Base-by-base conservation (phyloP, 2,888 invertebrate genomes). In the Octodonta nipae region DNA sequence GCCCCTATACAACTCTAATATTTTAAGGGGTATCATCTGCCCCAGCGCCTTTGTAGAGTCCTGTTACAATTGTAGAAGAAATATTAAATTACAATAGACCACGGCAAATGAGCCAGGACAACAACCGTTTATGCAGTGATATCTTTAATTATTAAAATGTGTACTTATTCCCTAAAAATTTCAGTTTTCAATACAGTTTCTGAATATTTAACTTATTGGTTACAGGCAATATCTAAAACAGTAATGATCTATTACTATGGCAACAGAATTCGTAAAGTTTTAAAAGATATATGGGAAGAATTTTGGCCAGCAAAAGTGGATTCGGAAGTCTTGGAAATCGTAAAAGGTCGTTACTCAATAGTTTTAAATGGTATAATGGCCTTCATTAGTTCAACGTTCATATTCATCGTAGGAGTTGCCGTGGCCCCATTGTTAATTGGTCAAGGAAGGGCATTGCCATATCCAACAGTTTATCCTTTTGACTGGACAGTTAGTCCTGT, bases 391-490 rank as follows among this genome's bases (percentile, higher is more conserved):
- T 25, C 24, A 13, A 37, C 11, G 7, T 4, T 25, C 3, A 7
- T 32, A 3, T 44, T 38, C 26, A 28, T 36, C 11, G 16, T 37
- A 10, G 37, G 33, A 16, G 10, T 41, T 5, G 15, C 35, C 10
- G 13, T 29, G 7, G 38, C 43, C 2, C 12, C 40, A 0, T 13
- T 41, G 4, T 15, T 22, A 13, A 20, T 12, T n/a, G 11, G n/a
- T 11, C 22, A 22, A 22, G 15, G 16, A 5, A 31, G 36, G 15
- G 33, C 35, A 31, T 15, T 40, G 2, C 43, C 41, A 2, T 41
- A 37, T 26, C 36, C 30, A 25, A 31, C 36, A 3, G 15, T 37
- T 10, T 43, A 42, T 24, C 35, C 36, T 4, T 43, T 40, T 14
- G 40, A 40, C 22, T 35, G 34, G 20, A 36, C 11, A 10, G 7